phyloP scores from a whole-genome alignment of 1,140 invertebrate genomes.

The Halictus rubicundus region DNA sequence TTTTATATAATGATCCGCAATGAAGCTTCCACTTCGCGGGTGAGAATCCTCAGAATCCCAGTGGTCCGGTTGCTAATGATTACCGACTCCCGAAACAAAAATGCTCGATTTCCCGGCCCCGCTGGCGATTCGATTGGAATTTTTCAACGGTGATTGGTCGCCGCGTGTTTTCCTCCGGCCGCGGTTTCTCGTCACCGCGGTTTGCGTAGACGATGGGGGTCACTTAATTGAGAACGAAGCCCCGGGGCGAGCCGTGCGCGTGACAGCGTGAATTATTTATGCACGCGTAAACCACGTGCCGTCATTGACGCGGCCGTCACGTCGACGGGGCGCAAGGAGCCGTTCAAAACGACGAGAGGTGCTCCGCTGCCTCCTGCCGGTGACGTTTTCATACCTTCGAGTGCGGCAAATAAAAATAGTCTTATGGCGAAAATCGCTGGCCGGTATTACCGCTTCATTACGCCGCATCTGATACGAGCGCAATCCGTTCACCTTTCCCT shows the following conservation, averaged over 20 bases:
- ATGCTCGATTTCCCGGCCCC: no score
- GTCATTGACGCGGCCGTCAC: constrained; percentile 44
- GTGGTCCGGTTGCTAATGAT: no score
- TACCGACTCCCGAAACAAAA: no score
- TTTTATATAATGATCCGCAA: no score
- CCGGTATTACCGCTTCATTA: background rate
- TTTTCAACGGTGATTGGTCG: background rate
- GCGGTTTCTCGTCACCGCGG: background rate
- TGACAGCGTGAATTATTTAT: constrained; percentile 66
- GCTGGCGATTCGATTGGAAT: background rate
- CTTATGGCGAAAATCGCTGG: constrained; percentile 31
- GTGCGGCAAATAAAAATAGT: constrained; percentile 37
- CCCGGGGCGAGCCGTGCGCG: constrained; percentile 36
- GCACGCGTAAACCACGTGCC: constrained; percentile 45
- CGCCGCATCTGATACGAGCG: background rate
- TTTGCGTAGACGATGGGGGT: constrained; percentile 48
- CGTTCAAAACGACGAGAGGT: constrained; percentile 44
- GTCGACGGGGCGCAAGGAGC: constrained; percentile 36
- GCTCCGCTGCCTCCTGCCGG: constrained; percentile 31
- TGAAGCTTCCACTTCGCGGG: no score
- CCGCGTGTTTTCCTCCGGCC: background rate
- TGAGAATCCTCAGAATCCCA: no score
- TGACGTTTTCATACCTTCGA: constrained; percentile 46
- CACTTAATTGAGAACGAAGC: constrained; percentile 58
- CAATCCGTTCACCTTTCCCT: background rate